phyloP scores from a whole-genome alignment of 2,113 vertebrate genomes.

The Ariopsis seemanni region DNA sequence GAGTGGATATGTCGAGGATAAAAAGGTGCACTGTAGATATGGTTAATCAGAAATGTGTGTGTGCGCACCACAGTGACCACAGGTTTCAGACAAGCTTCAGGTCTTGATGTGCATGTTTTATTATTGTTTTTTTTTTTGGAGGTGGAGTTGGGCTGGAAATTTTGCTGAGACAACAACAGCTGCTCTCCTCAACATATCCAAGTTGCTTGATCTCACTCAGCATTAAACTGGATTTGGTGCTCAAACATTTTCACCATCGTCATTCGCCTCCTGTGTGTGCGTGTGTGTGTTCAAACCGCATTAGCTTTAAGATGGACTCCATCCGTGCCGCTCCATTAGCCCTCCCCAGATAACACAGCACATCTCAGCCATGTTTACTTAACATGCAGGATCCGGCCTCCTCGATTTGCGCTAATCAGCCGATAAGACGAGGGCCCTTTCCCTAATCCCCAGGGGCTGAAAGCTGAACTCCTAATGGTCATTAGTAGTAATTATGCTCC shows the following conservation, averaged over 20 bases:
- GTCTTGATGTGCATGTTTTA: background rate
- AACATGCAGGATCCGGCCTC: slow-evolving; percentile 73
- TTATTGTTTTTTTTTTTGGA: background rate
- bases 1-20: background rate
- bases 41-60: background rate
- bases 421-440: slow-evolving; percentile 77
- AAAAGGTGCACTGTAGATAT: background rate
- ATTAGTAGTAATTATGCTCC: slow-evolving; percentile 78
- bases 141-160: background rate
- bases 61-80: background rate
- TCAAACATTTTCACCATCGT: slow-evolving; percentile 16
- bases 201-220: background rate
- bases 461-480: slow-evolving; percentile 78
- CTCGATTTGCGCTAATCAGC: slow-evolving; percentile 78
- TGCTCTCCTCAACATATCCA: background rate
- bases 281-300: slow-evolving; percentile 49
- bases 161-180: background rate
- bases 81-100: background rate
- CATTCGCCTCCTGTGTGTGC: slow-evolving; percentile 41
- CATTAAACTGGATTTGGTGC: background rate
- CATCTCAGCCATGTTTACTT: slow-evolving; percentile 72
- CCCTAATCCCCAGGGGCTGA: slow-evolving; percentile 68
- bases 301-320: slow-evolving; percentile 66
- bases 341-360: slow-evolving; percentile 65
- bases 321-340: slow-evolving; percentile 68